Evolutionary conservation across 2,797 vertebrate genomes (phyloP).

Genomic region (Darevskia nairensis): DNA sequence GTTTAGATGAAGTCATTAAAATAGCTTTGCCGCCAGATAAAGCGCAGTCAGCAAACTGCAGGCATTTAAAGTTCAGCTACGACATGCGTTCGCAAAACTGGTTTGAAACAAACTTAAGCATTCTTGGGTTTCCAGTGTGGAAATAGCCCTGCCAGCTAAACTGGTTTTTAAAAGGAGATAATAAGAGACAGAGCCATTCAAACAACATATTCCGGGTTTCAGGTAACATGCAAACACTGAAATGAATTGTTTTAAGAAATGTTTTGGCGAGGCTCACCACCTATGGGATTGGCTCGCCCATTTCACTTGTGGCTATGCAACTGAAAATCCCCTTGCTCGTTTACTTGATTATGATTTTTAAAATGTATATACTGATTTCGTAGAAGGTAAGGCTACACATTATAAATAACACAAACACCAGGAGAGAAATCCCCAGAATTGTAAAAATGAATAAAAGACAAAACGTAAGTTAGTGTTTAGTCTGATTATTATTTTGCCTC

Average conservation of each 20-base stretch:
- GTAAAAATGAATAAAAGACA: too few relatives aligned
- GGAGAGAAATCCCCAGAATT: too few relatives aligned
- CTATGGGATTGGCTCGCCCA: not conserved
- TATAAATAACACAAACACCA: too few relatives aligned
- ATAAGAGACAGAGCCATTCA: not conserved
- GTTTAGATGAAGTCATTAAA: slow-evolving; percentile 19
- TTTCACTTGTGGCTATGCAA: not conserved
- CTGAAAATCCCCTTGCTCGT: not conserved
- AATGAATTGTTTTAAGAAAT: not conserved
- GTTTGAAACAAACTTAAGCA: not conserved
- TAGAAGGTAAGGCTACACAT: too few relatives aligned
- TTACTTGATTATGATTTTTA: not conserved
- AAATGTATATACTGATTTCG: too few relatives aligned
- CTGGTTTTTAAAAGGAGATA: not conserved
- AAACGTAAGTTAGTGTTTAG: too few relatives aligned
- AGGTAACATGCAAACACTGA: not conserved
- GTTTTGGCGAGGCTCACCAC: not conserved
- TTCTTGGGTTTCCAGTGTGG: not conserved
- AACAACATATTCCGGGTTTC: not conserved
- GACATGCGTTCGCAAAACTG: not conserved
- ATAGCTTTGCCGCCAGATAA: not conserved
- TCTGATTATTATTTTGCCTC: too few relatives aligned
- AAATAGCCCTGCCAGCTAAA: not conserved
- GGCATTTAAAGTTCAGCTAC: not conserved
- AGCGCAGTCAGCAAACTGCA: not conserved